Evolutionary conservation across 1,140 invertebrate genomes (phyloP), one percentile per base, ranked within the genome.

Genomic region (Saccostrea glomerata): DNA sequence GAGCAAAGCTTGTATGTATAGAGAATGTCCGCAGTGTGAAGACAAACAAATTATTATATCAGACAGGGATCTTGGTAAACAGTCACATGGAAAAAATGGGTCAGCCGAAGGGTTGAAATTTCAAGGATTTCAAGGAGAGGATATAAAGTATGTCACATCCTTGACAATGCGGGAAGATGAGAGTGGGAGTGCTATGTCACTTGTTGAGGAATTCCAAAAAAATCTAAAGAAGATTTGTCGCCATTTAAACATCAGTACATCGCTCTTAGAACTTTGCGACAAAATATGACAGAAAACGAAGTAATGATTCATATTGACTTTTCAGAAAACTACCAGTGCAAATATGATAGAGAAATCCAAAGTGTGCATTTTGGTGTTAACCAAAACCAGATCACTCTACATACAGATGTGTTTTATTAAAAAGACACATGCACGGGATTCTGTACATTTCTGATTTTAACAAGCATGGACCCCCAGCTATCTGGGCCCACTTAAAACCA

Each of bases 401-500:
- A 90, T 66, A 90, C 90, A 17, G 89, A 89, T 0, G 73, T 89
- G 3, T 30, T 83, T 7, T 89, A 87, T 23, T 36, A 9, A 17
- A 66, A 54, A 82, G 85, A 77, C 6, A 20, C 15, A 1, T 30
- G 25, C 0, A 9, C 30, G 4, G 0, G 77, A 54, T 91, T 91
- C 87, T 89, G 85, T 40, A 89, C 17, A 56, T 92, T 5, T 91
- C 90, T 5, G 89, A 92, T 56, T 47, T n/a, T 40, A 63, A 89
- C 20, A 60, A 89, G 11, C 90, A 92, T 84, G 90, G 86, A 23
- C 92, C 91, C 25, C 60, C 87, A 25, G 89, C 86, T 30, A 90
- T 92, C 84, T 93, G 89, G 92, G 86, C 85, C 6, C 89, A 92
- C 87, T 6, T 92, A 17, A 86, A 87, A 12, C 89, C 91, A n/a